phyloP scores from a whole-genome alignment of 2,113 vertebrate species.

The Strix aluco region DNA sequence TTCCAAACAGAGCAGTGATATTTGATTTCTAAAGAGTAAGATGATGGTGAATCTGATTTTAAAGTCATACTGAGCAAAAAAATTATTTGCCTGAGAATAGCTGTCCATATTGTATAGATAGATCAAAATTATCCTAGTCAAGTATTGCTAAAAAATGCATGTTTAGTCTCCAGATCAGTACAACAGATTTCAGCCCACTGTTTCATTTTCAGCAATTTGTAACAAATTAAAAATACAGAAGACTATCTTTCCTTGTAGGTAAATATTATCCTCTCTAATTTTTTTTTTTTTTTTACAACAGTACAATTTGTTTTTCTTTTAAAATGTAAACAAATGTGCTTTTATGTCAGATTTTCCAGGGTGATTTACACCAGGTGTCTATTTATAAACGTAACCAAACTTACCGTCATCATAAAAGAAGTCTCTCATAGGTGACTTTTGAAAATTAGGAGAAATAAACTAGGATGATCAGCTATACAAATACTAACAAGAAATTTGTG shows the following conservation, averaged over 20 bases:
- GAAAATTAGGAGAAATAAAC: neutral
- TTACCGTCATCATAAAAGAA: neutral
- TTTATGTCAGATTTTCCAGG: neutral
- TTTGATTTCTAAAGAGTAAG: neutral
- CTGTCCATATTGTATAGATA: neutral
- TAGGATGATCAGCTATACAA: neutral
- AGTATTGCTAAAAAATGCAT: neutral
- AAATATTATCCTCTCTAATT: neutral
- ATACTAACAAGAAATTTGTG: neutral
- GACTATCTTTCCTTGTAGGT: neutral
- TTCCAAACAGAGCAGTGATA: neutral
- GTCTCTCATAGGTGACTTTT: neutral
- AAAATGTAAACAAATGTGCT: neutral
- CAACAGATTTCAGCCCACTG: neutral
- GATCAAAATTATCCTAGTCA: neutral
- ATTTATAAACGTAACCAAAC: neutral
- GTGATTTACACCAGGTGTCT: neutral
- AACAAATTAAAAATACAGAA: neutral
- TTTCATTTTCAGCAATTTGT: neutral
- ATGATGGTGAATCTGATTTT: neutral
- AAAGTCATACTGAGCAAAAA: neutral
- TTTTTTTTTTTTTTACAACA: neutral
- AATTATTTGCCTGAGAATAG: accelerated
- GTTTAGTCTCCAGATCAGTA: neutral
- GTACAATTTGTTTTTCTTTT: neutral